Evolutionary conservation across 2,113 vertebrate genomes (phyloP), one percentile per base, ranked within the genome.

Genomic region (Astur gentilis): DNA sequence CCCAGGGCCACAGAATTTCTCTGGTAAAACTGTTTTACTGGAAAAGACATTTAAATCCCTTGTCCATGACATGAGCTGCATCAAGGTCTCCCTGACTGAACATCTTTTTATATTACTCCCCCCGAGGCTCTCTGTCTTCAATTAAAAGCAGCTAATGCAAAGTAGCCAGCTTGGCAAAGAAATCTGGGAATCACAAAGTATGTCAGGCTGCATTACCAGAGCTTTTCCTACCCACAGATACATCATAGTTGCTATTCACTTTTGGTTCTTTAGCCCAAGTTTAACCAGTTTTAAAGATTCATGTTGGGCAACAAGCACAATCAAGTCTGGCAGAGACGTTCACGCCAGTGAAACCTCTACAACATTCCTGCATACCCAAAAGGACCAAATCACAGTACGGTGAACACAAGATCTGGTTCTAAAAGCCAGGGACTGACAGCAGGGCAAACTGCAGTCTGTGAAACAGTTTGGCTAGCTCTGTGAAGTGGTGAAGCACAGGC

Each of bases 131-230:
- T 78, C 72, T 45, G 31, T 82, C 38, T 87, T 95, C 90, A 96
- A 54, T 77, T 79, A 92, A 70, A 96, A 90, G 71, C 29, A 78
- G 42, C 49, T 94, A 94, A 94, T 57, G 54, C 72, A 93, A 96
- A 92, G 65, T 31, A 83, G 44, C 42, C 65, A 91, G 70, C 75
- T 73, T 73, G 67, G 60, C 83, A 92, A 90, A 57, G 79, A 95
- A 75, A 93, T 66, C 72, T 86, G 60, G 62, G 70, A 89, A 87
- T 71, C 67, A 71, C 91, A 70, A 75, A 65, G 91, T 44, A 90
- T 16, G 22, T 72, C 49, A 87, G 54, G 83, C 70, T 89, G 65
- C n/a, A 54, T 61, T 47, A 66, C 34, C 81, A 95, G 84, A 85
- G 66, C 38, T 94, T 42, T 76, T 89, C 58, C 83, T 84, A 52